Conservation (phyloP, 2,113 vertebrate genomes). For the Ctenodactylus gundi region DNA sequence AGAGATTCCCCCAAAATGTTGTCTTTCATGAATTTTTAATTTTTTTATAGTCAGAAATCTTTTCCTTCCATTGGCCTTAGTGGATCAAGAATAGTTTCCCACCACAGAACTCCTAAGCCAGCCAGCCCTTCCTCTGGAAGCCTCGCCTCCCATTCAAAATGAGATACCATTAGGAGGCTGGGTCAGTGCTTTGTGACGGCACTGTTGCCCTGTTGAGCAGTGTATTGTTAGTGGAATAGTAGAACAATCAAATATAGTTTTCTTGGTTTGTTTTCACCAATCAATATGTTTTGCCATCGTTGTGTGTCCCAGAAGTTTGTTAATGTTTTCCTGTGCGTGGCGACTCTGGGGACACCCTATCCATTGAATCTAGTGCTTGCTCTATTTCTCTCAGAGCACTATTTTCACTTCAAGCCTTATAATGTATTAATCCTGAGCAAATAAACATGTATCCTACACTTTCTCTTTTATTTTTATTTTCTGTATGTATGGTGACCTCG, state of each 20-base stretch:
- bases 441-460: too few relatives aligned
- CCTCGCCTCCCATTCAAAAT: fast-evolving
- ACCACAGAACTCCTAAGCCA: too few relatives aligned
- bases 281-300: too few relatives aligned
- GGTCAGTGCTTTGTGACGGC: neutral
- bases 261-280: neutral
- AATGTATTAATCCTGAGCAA: too few relatives aligned
- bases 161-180: fast-evolving
- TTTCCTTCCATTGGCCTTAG: neutral
- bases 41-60: neutral
- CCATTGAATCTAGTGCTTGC: too few relatives aligned
- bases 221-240: neutral
- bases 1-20: neutral
- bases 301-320: too few relatives aligned
- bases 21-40: neutral
- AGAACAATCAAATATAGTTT: neutral
- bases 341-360: too few relatives aligned
- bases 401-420: too few relatives aligned
- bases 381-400: too few relatives aligned
- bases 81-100: neutral
- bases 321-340: too few relatives aligned
- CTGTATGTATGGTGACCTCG: too few relatives aligned
- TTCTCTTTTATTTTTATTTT: too few relatives aligned
- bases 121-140: neutral
- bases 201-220: neutral